Evolutionary conservation across 2,113 vertebrate genomes (phyloP).

Genomic region (Nesospiza acunhae): DNA sequence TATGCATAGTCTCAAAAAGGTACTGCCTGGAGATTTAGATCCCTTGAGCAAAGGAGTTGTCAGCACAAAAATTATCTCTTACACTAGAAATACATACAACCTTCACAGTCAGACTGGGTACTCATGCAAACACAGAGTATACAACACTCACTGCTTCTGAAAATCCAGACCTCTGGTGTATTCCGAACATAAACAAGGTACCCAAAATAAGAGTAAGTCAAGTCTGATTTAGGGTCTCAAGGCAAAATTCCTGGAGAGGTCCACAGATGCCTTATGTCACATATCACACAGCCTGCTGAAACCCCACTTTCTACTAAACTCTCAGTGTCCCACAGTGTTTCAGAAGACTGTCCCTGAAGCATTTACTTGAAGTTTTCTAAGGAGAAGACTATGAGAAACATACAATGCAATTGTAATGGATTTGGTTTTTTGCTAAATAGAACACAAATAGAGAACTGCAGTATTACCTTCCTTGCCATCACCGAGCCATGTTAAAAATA

Average conservation of each 20-base stretch:
- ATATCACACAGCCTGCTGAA: background rate
- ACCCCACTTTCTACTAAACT: background rate
- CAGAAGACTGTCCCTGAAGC: background rate
- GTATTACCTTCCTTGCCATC: background rate
- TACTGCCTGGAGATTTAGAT: background rate
- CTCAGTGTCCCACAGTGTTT: background rate
- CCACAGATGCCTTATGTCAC: background rate
- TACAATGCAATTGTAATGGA: accelerated
- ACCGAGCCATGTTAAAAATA: background rate
- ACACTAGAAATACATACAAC: background rate
- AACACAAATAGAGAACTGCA: background rate
- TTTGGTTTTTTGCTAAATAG: background rate
- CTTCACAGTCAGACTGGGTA: background rate
- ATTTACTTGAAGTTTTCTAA: background rate
- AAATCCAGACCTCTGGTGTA: background rate
- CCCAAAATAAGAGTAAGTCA: background rate
- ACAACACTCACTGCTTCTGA: background rate
- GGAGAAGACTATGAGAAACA: background rate
- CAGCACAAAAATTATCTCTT: background rate
- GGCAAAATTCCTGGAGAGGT: background rate
- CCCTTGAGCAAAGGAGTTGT: background rate
- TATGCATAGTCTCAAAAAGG: background rate
- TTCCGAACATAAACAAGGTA: background rate
- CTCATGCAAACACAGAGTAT: background rate
- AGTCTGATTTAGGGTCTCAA: background rate